Base-by-base conservation (phyloP, 2,888 invertebrate species). In the Colletes collaris region DNA sequence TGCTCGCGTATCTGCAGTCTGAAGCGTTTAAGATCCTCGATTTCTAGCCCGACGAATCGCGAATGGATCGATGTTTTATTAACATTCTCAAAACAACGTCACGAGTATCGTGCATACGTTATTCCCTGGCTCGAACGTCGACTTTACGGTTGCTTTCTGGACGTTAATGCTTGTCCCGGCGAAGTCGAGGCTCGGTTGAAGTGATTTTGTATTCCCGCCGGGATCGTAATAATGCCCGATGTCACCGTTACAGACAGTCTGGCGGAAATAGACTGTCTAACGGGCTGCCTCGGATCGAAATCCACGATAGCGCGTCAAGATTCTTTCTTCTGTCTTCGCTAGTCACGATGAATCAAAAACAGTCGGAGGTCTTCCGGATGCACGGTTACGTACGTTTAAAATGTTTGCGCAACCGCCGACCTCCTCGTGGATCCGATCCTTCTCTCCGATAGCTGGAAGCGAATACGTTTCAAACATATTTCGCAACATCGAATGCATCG, bases 341-440 rank as follows among this genome's bases (percentile, higher is more conserved):
- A 50, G 76, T 76, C 79, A 79, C 72, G 62, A 72, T 58, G 79
- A 82, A 75, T 84, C 69, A 75, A 83, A 81, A 76, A 46, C 75
- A 69, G 50, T 40, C 64, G 67, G 60, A 55, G 52, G 71, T 13
- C 46, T 56, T 64, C 37, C 75, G 72, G 52, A 68, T 46, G 16
- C 62, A 19, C 40, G 52, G 46, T 4, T 13, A 35, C 66, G 10
- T 56, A 52, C 27, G 46, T 37, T 44, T 35, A 49, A 53, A 66
- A 69, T 27, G 67, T 35, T 69, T 40, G 53, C 44, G 60, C 50
- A 75, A 65, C 56, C 19, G 46, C 10, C 4, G 40, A 40, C 56
- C 27, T 3, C 46, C 16, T 62, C 56, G 68, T 69, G 56, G n/a
- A 27, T 19, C 19, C n/a, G 79, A 77, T 72, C 27, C 40, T 16